phyloP scores from a whole-genome alignment of 2,888 invertebrate genomes.

The Polia nebulosa region DNA sequence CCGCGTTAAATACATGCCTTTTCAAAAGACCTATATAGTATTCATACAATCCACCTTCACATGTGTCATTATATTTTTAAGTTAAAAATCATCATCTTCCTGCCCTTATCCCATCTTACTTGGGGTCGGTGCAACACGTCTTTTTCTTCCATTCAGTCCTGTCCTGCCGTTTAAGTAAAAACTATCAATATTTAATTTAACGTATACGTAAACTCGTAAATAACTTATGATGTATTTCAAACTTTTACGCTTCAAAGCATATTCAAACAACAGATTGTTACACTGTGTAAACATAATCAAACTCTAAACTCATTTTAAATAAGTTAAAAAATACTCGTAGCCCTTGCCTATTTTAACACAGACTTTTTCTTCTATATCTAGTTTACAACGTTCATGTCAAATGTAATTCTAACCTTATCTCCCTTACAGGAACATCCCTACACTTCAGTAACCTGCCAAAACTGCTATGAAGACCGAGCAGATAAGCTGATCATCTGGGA shows the following conservation, averaged over 20 bases:
- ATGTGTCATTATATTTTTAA: too few species aligned
- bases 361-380: neutral
- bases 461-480: slow-evolving; percentile 96
- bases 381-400: neutral
- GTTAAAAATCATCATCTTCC: too few species aligned
- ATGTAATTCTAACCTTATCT: neutral
- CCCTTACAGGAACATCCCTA: slow-evolving; percentile 93
- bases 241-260: neutral
- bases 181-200: too few species aligned
- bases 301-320: neutral
- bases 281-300: neutral
- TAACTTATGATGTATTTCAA: neutral
- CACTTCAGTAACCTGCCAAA: slow-evolving; percentile 95
- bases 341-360: neutral
- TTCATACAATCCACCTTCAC: neutral
- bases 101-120: too few species aligned
- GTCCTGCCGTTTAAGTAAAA: too few species aligned
- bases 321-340: neutral
- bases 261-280: neutral
- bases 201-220: too few species aligned
- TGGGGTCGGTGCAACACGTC: too few species aligned
- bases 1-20: too few species aligned
- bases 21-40: too few species aligned
- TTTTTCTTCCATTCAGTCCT: too few species aligned
- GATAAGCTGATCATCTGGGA: slow-evolving; percentile 96